Evolutionary conservation across 1,140 invertebrate genomes (phyloP), one percentile per base, ranked within the genome.

Genomic region (Leptinotarsa lineolata): DNA sequence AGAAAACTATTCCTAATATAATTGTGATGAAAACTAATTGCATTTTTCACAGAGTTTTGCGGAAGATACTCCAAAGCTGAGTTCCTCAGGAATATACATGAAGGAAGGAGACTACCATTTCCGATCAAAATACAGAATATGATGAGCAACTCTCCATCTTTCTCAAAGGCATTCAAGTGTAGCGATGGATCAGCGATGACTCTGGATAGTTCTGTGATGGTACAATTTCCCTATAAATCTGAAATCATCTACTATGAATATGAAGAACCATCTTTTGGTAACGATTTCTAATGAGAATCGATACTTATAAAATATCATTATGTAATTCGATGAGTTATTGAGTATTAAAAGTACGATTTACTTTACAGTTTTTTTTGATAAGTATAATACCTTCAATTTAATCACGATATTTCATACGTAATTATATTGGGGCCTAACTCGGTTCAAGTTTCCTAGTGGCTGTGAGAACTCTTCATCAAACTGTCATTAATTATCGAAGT

Each of bases 121-220:
- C 21, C 20, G 4, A 48, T 68, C 3, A 68, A 68, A 68, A 54
- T 68, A 16, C 44, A 45, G n/a, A 68, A 68, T 68, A 54, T 68
- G 30, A 22, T 68, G 13, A 68, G 67, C 46, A 68, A 68, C 13
- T 68, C 67, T 8, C 15, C 15, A 13, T 68, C 18, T 58, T 68
- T 68, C 4, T 39, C 44, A 15, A 45, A 54, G 45, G 44, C 46
- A 13, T 68, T 54, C 12, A 8, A 68, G 21, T 68, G 67, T 54
- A 11, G n/a, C 1, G 67, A 68, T 11, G 67, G 67, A 68, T 68
- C 67, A 22, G 6, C n/a, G 4, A n/a, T 68, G 44, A 46, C 30
- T 3, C 48, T 68, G 12, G 20, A 48, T 22, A 15, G 16, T 15
- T 20, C 11, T 21, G 44, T 68, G n/a, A 68, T 48, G 21, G 22